Percentiles rank a stretch among this genome's conserved stretches.
These are phyloP conservation scores for Nesometra sesokonis DNA, from an alignment of 35 echinoderm and acorn worm species.

Conservation along the genomic window DNA sequence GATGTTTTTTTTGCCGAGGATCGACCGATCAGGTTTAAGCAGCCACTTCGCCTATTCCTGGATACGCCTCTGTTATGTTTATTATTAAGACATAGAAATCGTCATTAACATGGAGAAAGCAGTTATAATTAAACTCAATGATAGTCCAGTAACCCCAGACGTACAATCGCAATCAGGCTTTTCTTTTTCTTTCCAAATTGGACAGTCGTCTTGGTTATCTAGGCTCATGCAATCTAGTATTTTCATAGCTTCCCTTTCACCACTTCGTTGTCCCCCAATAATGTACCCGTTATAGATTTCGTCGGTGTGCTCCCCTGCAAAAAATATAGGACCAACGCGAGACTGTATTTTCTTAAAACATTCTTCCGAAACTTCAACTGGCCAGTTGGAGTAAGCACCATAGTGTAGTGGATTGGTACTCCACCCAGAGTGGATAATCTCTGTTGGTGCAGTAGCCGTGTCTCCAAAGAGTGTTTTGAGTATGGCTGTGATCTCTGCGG, in stretches of 20 bases:
- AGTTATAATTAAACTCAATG: neutral
- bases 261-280: slow-evolving; percentile 16
- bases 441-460: neutral
- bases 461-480: slow-evolving; percentile 12
- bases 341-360: slow-evolving; percentile 12
- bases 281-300: slow-evolving; percentile 23
- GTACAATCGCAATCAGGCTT: neutral
- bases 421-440: slow-evolving; percentile 23
- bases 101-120: neutral
- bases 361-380: slow-evolving; percentile 8
- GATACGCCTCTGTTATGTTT: too few species aligned
- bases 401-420: slow-evolving; percentile 13
- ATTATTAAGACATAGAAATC: too few species aligned
- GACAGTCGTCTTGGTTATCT: neutral
- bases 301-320: slow-evolving; percentile 39
- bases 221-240: slow-evolving; percentile 6
- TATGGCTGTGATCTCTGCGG: slow-evolving; percentile 1
- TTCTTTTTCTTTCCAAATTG: neutral
- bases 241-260: slow-evolving; percentile 27
- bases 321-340: slow-evolving; percentile 10
- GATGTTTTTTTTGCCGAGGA: too few species aligned
- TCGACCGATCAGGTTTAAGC: too few species aligned
- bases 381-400: slow-evolving; percentile 20
- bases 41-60: too few species aligned
- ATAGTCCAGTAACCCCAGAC: neutral